Evolutionary conservation across 2,113 vertebrate species (phyloP), one percentile per base, ranked within the genome.

Genomic region (Haplochromis vanheusdeni): DNA sequence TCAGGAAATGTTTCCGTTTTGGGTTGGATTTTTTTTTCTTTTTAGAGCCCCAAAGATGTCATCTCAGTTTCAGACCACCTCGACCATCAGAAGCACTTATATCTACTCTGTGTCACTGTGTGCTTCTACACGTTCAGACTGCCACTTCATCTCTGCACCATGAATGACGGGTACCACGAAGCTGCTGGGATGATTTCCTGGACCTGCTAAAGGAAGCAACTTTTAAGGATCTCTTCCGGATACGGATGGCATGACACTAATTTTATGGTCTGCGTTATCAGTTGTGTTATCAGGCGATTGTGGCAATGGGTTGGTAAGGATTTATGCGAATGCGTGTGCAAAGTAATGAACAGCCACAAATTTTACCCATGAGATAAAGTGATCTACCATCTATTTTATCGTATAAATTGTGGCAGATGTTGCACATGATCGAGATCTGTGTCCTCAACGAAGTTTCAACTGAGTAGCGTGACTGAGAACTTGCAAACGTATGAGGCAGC

Each of bases 181-280:
- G 98, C 98, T 23, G 98, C 99, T 96, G 98, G 95, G 97, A 99
- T 3, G 98, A 98, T 90, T 98, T 98, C 96, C 96, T 99, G 95
- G 97, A 99, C 91, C 95, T 98, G 87, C 97, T 99, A 49, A 99
- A 97, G 89, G 98, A 99, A 94, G 98, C 98, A 80, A 99, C 98
- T 40, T 95, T 97, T 95, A 98, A 97, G 94, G 98, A 99, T 13
- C 97, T 99, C 45, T 98, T 0, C 97, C 97, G 0, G 98, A 99
- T 1, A 98, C 98, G 90, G 98, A 98, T 96, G 98, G 98, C 93
- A 99, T 99, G 98, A 99, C 98, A 75, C 98, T 98, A 19, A 99
- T 98, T 9, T 95, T 99, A 19, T 99, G 98, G 98, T 98, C 98
- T 0, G 97, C 97, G 1, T 13, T 65, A 65, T 65, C 60, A 37